Conservation (phyloP, 2,888 invertebrate genomes). For the Synanthedon andrenaeformis region DNA sequence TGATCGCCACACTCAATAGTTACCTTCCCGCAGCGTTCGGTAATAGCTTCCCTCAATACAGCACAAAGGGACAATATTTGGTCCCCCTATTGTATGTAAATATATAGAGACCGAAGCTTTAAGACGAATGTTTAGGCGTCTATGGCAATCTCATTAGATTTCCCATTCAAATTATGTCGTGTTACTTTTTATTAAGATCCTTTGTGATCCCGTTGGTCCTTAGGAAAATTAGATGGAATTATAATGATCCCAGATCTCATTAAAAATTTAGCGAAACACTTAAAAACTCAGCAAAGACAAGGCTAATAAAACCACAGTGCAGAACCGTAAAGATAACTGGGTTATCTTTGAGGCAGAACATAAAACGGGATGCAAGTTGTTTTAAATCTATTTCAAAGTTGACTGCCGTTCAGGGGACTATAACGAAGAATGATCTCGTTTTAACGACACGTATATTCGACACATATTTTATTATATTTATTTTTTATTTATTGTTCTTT, state of each 20-base stretch:
- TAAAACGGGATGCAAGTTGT: slow-evolving; percentile 15
- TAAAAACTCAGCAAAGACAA: neutral
- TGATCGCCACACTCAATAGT: neutral
- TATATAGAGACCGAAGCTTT: neutral
- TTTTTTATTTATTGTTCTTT: too few relatives aligned
- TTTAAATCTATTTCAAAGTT: slow-evolving; percentile 26
- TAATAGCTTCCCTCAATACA: slow-evolving; percentile 1
- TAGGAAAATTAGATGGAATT: too few relatives aligned
- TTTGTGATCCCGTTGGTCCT: neutral
- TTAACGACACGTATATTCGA: too few relatives aligned
- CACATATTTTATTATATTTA: too few relatives aligned
- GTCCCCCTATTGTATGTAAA: neutral
- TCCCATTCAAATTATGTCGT: slow-evolving; percentile 8
- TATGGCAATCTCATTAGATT: slow-evolving; percentile 9
- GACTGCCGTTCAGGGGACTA: slow-evolving; percentile 16
- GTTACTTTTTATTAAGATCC: slow-evolving; percentile 12
- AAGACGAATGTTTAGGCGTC: slow-evolving; percentile 3
- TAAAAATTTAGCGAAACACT: too few relatives aligned
- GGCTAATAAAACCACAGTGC: neutral
- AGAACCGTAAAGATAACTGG: slow-evolving; percentile 1
- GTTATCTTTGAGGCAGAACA: slow-evolving; percentile 17
- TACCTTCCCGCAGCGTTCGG: neutral
- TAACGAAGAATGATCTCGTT: too few relatives aligned
- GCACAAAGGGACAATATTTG: slow-evolving; percentile 1
- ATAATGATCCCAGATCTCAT: too few relatives aligned